Percentiles rank a stretch among this genome's conserved stretches.
Evolutionary conservation across 2,113 vertebrate genomes (phyloP).

Genomic region (western clawed frog (Xenopus tropicalis)): DNA sequence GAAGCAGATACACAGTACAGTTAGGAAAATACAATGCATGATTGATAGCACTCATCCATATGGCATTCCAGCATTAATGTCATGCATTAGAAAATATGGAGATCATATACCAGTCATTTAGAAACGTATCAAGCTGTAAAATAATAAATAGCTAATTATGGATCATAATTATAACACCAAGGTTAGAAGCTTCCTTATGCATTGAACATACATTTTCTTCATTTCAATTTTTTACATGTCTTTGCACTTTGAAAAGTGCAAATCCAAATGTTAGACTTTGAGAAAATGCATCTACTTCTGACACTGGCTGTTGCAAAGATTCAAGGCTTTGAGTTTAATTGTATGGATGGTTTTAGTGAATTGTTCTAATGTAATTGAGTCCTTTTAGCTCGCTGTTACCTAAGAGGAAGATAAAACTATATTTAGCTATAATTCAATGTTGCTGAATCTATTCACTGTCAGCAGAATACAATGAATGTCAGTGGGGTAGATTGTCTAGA

Average conservation of each 20-base stretch:
- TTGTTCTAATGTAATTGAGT: constrained; percentile 2
- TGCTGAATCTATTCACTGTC: constrained; percentile 30
- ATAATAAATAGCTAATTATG: too few species aligned
- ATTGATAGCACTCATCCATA: too few species aligned
- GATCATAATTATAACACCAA: too few species aligned
- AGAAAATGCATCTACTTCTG: not conserved
- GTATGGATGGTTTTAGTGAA: constrained; percentile 34
- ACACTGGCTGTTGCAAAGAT: not conserved
- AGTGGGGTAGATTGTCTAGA: constrained; percentile 35
- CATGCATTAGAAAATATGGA: too few species aligned
- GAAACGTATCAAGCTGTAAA: too few species aligned
- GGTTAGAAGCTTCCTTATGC: too few species aligned
- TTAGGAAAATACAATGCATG: too few species aligned
- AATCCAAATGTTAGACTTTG: constrained; percentile 6
- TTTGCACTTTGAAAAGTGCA: not conserved
- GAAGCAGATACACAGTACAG: too few species aligned
- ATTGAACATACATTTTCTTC: too few species aligned
- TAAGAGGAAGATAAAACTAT: constrained; percentile 21
- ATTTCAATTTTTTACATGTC: not conserved
- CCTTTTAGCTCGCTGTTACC: constrained; percentile 34
- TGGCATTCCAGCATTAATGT: too few species aligned
- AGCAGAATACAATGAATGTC: constrained; percentile 44
- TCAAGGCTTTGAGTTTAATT: not conserved
- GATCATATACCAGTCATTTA: too few species aligned
- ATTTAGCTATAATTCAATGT: constrained; percentile 43